A percentile compares a stretch with the other conserved stretches of the same genome.
Evolutionary conservation across 2,797 vertebrate genomes (phyloP).

Genomic region (Danio choprae): DNA sequence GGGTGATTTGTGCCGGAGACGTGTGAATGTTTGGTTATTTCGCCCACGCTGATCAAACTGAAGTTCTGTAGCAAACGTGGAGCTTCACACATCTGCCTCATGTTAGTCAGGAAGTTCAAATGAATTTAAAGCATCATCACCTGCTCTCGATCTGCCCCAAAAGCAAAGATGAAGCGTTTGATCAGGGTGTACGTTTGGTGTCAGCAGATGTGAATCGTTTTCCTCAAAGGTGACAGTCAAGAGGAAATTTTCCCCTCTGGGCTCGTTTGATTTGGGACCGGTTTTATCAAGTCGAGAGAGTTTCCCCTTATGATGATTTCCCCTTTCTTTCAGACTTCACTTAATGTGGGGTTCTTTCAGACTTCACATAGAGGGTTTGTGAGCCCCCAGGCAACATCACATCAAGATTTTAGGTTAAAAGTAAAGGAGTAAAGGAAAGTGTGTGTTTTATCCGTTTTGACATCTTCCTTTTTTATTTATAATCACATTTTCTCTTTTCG

Average conservation of each 20-base stretch:
- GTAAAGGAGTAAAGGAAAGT: background rate
- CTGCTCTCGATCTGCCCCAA: conserved; percentile 43
- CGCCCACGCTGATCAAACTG: conserved; percentile 12
- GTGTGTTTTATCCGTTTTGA: background rate
- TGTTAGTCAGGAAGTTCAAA: conserved; percentile 55
- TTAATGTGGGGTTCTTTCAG: background rate
- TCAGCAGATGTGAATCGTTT: conserved; percentile 40
- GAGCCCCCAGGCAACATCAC: background rate
- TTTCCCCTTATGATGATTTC: conserved; percentile 1
- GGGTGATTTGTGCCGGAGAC: conserved; percentile 42
- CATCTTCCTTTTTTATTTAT: background rate
- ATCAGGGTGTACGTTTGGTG: conserved; percentile 51
- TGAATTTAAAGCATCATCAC: conserved; percentile 47
- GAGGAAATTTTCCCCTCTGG: conserved; percentile 10
- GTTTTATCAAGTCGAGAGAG: conserved; percentile 25
- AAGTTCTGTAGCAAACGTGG: conserved; percentile 43
- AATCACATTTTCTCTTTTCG: too few relatives aligned
- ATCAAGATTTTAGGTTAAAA: background rate
- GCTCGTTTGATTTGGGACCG: conserved; percentile 31
- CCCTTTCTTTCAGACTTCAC: background rate
- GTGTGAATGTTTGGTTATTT: conserved; percentile 60
- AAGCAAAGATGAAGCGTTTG: conserved; percentile 46
- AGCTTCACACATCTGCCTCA: conserved; percentile 49
- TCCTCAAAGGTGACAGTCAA: conserved; percentile 37
- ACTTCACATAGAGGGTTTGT: background rate